These are phyloP conservation scores for Aegotheles bennettii DNA, from an alignment of 2,113 vertebrate species.

Conservation along the genomic window DNA sequence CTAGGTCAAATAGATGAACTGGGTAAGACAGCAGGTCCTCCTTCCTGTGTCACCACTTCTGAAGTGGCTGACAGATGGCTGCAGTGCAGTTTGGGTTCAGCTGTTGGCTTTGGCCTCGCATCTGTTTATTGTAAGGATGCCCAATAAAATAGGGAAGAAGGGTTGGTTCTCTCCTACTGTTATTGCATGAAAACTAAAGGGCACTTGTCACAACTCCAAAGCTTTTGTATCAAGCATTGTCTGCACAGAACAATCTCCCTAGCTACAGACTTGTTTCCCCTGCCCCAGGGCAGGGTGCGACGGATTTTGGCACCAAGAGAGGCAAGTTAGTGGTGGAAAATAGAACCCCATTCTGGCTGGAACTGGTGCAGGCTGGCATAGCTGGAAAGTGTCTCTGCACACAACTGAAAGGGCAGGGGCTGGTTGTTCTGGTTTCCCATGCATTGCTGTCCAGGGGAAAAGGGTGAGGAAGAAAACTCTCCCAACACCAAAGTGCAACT, in stretches of 20 bases:
- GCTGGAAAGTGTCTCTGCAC: neutral
- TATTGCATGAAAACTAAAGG: constrained; percentile 33
- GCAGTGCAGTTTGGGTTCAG: neutral
- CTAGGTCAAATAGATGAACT: neutral
- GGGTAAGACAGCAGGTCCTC: neutral
- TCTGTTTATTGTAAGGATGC: neutral
- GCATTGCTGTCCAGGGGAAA: neutral
- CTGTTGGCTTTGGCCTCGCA: constrained; percentile 19
- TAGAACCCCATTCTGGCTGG: constrained; percentile 12
- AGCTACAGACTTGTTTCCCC: constrained; percentile 53
- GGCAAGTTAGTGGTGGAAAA: constrained; percentile 45
- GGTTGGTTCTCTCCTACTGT: neutral
- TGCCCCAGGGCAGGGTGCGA: constrained; percentile 49
- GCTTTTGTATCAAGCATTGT: constrained; percentile 40
- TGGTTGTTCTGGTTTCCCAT: neutral
- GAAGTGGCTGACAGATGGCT: neutral
- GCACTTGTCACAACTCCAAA: constrained; percentile 39
- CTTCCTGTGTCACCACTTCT: neutral
- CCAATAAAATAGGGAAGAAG: neutral
- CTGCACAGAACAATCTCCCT: constrained; percentile 27
- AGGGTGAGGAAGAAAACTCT: neutral
- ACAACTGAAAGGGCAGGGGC: neutral
- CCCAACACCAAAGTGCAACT: constrained; percentile 66
- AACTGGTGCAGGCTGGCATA: constrained; percentile 34
- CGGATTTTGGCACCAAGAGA: constrained; percentile 30